Evolutionary conservation across 1,140 invertebrate genomes (phyloP).

Genomic region (Drosophila lowei): DNA sequence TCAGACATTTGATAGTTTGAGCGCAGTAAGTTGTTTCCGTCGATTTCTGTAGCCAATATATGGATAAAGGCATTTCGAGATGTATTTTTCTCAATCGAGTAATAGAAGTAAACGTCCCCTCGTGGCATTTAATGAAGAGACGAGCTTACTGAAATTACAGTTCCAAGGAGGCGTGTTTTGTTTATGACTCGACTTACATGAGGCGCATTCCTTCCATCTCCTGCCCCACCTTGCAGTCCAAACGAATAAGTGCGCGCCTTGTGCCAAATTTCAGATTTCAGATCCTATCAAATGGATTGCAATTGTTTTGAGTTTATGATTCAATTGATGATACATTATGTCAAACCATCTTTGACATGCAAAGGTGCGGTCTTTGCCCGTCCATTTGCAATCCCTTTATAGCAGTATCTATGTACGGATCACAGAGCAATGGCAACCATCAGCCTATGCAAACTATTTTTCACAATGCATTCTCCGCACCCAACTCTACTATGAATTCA

Average conservation of each 20-base stretch:
- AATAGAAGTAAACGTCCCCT: too few species aligned
- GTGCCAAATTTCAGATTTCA: constrained; percentile 21
- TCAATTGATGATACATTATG: constrained; percentile 42
- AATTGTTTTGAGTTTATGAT: constrained; percentile 29
- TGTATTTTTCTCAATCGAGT: too few species aligned
- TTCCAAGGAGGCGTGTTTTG: constrained; percentile 18
- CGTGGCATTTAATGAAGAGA: constrained; percentile 10
- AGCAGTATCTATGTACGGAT: neutral
- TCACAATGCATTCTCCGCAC: constrained; percentile 35
- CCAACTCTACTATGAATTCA: constrained; percentile 18
- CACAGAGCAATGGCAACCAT: constrained; percentile 1
- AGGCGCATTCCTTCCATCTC: constrained; percentile 13
- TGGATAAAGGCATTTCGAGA: too few species aligned
- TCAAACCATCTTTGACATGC: constrained; percentile 22
- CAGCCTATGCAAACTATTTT: constrained; percentile 36
- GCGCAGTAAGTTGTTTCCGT: too few species aligned
- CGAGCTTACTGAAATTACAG: neutral
- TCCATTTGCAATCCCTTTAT: constrained; percentile 16
- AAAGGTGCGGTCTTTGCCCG: constrained; percentile 25
- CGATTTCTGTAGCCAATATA: too few species aligned
- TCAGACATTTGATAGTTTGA: too few species aligned
- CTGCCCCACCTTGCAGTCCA: constrained; percentile 17
- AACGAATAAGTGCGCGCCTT: constrained; percentile 9
- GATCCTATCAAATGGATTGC: constrained; percentile 33
- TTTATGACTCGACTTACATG: constrained; percentile 14